Base-by-base conservation (phyloP, 1,140 invertebrate species). In the Teleopsis dalmanni region DNA sequence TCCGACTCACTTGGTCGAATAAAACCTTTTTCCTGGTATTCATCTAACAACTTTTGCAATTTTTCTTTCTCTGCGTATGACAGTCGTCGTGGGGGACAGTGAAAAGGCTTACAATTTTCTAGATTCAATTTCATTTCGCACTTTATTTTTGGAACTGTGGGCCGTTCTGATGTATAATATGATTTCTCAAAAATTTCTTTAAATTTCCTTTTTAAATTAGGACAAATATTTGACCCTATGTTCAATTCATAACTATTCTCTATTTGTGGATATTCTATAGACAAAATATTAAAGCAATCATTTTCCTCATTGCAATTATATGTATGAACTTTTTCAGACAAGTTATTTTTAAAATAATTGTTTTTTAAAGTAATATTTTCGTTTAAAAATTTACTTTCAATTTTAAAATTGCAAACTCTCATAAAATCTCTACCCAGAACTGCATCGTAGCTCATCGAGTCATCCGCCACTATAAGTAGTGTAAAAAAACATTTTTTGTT, bases 1-100 rank as follows among this genome's bases (percentile, higher is more conserved):
- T 60, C 52, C 8, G 65, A 66, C 2, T 56, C 29, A 35, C 57
- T 62, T n/a, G 51, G 48, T 13, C 48, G 11, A 8, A 65, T 52
- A 13, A 64, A 51, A 25, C 38, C 54, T 13, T 33, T 33, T 33
- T 41, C 34, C 9, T 56, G 21, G 27, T 53, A 18, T n/a, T 59
- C 55, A 19, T 60, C 53, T 14, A 67, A 38, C 16, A 66, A 52
- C 9, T 50, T 22, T 21, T 57, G 47, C 25, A 59, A 23, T 22
- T 55, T 33, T 38, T 54, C 41, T 46, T 54, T 59, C 36, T 58
- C 56, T 1, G 34, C 22, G 37, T 51, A 62, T 2, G 57, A 40
- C 6, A 60, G 22, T 22, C 56, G 19, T 31, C 58, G 35, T 19
- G 59, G 57, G 4, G 51, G 13, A 47, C 45, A 59, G 40, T 27